These are phyloP conservation scores for Drosophila lacertosa DNA, from an alignment of 1,140 invertebrate genomes.

Conservation along the genomic window DNA sequence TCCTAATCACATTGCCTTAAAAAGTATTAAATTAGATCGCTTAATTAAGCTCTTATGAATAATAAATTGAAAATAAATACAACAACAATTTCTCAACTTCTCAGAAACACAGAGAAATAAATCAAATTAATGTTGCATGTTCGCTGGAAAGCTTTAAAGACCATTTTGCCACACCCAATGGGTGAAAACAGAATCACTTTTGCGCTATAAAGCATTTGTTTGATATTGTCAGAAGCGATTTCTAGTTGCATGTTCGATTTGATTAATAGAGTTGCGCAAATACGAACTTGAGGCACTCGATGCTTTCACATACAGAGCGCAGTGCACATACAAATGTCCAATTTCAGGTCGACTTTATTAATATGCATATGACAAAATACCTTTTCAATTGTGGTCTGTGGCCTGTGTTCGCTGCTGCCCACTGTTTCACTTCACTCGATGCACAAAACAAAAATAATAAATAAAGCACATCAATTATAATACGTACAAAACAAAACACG, in stretches of 20 bases:
- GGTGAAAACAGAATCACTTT: too few species aligned
- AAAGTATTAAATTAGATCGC: too few species aligned
- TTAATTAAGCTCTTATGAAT: too few species aligned
- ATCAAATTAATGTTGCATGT: too few species aligned
- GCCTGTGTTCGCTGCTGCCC: slow-evolving; percentile 2
- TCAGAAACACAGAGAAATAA: too few species aligned
- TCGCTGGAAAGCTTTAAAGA: too few species aligned
- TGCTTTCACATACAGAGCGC: slow-evolving; percentile 21
- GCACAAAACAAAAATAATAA: slow-evolving; percentile 35
- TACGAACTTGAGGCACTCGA: background rate
- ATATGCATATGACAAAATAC: slow-evolving; percentile 43
- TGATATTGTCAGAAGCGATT: background rate
- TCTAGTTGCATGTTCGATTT: background rate
- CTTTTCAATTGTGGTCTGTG: background rate
- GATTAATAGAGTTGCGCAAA: slow-evolving; percentile 18
- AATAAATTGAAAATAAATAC: too few species aligned
- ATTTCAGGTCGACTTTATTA: slow-evolving; percentile 19
- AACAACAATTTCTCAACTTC: too few species aligned
- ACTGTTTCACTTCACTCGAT: slow-evolving; percentile 28
- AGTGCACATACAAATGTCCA: slow-evolving; percentile 37
- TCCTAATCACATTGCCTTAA: too few species aligned
- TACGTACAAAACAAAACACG: slow-evolving; percentile 27
- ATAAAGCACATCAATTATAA: slow-evolving; percentile 23
- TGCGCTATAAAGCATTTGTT: background rate
- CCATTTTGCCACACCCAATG: too few species aligned